Conservation (phyloP, 2,797 vertebrate genomes). For the Picus viridis region DNA sequence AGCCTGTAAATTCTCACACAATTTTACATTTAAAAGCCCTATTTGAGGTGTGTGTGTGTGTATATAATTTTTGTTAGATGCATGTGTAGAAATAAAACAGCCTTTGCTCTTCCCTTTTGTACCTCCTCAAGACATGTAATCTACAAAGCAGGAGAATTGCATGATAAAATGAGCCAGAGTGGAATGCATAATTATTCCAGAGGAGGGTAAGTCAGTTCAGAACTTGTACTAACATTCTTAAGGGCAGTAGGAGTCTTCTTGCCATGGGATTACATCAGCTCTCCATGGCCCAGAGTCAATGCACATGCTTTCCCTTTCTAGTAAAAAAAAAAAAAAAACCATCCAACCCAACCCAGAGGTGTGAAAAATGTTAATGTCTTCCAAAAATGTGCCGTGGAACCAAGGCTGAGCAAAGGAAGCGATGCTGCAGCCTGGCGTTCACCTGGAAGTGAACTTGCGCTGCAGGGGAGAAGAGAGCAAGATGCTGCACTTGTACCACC, state of each 20-base stretch:
- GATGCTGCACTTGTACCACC: not conserved
- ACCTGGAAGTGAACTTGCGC: slow-evolving; percentile 15
- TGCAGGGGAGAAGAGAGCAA: not conserved
- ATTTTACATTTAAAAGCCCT: slow-evolving; percentile 60
- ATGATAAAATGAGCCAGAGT: slow-evolving; percentile 69
- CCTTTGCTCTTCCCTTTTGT: slow-evolving; percentile 69
- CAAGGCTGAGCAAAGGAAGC: not conserved
- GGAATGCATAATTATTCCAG: slow-evolving; percentile 74
- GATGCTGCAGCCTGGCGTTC: not conserved
- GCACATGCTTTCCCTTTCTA: slow-evolving; percentile 65
- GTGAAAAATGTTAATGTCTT: slow-evolving; percentile 62
- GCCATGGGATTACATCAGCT: slow-evolving; percentile 69
- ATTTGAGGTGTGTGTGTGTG: slow-evolving; percentile 39
- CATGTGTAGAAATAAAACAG: slow-evolving; percentile 52
- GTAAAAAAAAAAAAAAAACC: slow-evolving; percentile 43
- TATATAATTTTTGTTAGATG: slow-evolving; percentile 46
- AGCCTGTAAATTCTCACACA: slow-evolving; percentile 59
- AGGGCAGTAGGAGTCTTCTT: slow-evolving; percentile 62
- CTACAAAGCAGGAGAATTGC: slow-evolving; percentile 63
- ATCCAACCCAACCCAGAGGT: not conserved
- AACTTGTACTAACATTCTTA: slow-evolving; percentile 73
- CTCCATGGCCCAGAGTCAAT: slow-evolving; percentile 43
- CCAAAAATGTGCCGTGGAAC: not conserved
- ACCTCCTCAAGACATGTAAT: slow-evolving; percentile 69
- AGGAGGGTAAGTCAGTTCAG: slow-evolving; percentile 74